A percentile compares a stretch with the other conserved stretches of the same genome.
phyloP scores from a whole-genome alignment of 2,113 vertebrate genomes.

The Indicator indicator region DNA sequence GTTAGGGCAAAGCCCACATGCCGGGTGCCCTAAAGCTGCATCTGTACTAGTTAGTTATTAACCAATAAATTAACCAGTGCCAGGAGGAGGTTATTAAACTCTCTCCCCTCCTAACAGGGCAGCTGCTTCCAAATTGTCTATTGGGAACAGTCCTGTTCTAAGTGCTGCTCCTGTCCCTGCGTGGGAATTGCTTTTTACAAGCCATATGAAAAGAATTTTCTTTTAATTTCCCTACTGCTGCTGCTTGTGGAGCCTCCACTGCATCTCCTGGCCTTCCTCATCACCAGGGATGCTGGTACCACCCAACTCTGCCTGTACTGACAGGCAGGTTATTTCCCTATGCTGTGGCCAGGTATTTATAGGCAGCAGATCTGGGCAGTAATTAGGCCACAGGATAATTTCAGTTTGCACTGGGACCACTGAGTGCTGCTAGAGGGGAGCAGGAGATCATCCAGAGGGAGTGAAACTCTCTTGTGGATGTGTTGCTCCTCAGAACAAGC shows the following conservation, averaged over 20 bases:
- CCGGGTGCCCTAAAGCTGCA: neutral
- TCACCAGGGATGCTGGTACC: neutral
- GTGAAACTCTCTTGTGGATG: neutral
- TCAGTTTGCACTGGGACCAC: neutral
- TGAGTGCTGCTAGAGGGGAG: neutral
- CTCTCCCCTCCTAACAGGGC: neutral
- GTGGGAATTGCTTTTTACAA: neutral
- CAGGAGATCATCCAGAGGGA: neutral
- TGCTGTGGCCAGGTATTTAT: neutral
- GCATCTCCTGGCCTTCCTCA: neutral
- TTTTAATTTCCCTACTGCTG: neutral
- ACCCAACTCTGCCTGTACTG: rapidly evolving
- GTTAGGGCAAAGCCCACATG: neutral
- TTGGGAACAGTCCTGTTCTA: neutral
- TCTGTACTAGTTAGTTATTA: neutral
- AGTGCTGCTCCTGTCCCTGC: neutral
- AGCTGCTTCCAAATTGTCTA: neutral
- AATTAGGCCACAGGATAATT: neutral
- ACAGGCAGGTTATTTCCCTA: neutral
- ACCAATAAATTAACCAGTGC: neutral
- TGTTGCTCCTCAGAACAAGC: neutral
- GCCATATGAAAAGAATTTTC: neutral
- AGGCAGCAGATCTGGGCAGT: neutral
- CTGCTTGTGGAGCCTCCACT: neutral
- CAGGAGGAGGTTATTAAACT: neutral